Evolutionary conservation across 1,140 invertebrate genomes (phyloP).

Genomic region (Bombus confusus): DNA sequence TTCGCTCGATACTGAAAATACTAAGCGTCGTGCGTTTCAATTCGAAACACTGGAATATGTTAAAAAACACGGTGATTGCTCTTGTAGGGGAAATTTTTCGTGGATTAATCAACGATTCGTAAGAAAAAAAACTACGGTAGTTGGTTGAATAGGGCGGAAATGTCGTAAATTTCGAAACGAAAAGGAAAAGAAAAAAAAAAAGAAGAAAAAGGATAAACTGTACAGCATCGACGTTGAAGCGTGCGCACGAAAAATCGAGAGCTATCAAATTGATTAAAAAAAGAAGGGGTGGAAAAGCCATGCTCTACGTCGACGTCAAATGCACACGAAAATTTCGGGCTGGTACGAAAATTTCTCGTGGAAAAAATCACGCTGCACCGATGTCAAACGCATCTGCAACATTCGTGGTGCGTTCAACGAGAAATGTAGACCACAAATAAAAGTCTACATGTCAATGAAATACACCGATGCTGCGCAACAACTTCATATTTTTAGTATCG

Average conservation of each 20-base stretch:
- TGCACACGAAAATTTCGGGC: slow-evolving; percentile 6
- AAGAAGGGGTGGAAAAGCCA: not conserved
- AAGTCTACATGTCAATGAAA: not conserved
- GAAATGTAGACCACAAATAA: not conserved
- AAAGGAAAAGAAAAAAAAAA: not conserved
- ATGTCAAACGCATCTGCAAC: slow-evolving; percentile 4
- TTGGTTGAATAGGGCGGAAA: not conserved
- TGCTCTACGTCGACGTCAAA: slow-evolving; percentile 9
- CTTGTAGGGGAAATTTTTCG: not conserved
- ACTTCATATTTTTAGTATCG: too few species aligned
- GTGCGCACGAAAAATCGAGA: slow-evolving; percentile 6
- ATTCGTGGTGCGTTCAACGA: slow-evolving; percentile 3
- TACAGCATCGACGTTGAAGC: not conserved
- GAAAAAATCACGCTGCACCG: slow-evolving; percentile 46
- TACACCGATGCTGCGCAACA: not conserved
- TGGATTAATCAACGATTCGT: slow-evolving; percentile 9
- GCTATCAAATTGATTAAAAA: slow-evolving; percentile 8
- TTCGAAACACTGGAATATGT: not conserved
- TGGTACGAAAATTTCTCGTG: slow-evolving; percentile 17
- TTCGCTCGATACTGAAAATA: not conserved
- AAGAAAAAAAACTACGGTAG: not conserved
- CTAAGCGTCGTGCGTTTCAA: not conserved
- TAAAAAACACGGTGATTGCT: not conserved
- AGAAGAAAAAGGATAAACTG: not conserved
- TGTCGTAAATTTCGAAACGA: not conserved